Evolutionary conservation across 2,113 vertebrate genomes (phyloP), one percentile per base, ranked within the genome.

Genomic region (Hyla sarda): DNA sequence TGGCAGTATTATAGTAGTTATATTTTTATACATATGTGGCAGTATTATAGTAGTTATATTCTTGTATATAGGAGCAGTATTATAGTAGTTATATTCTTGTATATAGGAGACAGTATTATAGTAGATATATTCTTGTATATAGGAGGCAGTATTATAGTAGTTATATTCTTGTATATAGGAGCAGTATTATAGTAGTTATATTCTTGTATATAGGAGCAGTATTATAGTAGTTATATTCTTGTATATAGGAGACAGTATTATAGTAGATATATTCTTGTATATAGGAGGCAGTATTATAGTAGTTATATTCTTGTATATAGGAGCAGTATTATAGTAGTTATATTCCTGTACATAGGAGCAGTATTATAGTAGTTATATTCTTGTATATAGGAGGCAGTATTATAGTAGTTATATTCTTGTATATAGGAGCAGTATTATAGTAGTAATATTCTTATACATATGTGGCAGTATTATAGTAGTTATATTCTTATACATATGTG

Each of bases 21-120:
- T 58, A 58, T 23, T 58, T 21, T 58, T 58, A 21, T 58, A 58
- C 21, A 58, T 58, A 58, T 3, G 54, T n/a, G 21, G 56, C 56
- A 60, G 56, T 60, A 60, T 60, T 60, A 60, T 60, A 60, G 56
- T 60, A 60, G 56, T 60, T 65, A 65, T 28, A 65, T 30, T 65
- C 60, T 65, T 65, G 60, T 65, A 65, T 2, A 65, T 65, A 65
- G 60, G 60, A 16, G 60, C 60, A 65, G 60, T 65, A 65, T 65
- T 65, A 65, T 65, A 65, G 60, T 65, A 65, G 60, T 65, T 65
- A 65, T 65, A 65, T 65, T 65, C 60, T 65, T 65, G 60, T 65
- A 65, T 2, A 65, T 65, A 30, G 60, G 60, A 5, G 54, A 10
- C 11, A 65, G 60, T 65, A 65, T 65, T 62, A 65, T 65, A 65